These are phyloP conservation scores for Chloroceryle amazona DNA, from an alignment of 2,797 vertebrate genomes.

Conservation along the genomic window DNA sequence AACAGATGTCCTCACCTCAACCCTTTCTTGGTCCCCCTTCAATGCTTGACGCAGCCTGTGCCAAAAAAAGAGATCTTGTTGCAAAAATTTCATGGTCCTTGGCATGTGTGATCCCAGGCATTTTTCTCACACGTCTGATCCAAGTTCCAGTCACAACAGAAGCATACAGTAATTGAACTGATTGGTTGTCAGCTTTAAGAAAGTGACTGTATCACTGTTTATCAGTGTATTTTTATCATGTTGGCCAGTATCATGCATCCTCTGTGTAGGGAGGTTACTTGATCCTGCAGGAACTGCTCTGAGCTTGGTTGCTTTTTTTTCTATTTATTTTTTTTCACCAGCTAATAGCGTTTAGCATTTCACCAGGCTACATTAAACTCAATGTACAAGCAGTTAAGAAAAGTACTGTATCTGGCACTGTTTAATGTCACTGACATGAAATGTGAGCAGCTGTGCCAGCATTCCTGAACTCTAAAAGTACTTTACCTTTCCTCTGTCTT, in stretches of 20 bases:
- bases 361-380: conserved; percentile 50
- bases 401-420: conserved; percentile 68
- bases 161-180: background rate
- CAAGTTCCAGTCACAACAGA: conserved; percentile 24
- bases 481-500: conserved; percentile 40
- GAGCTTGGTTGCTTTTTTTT: background rate
- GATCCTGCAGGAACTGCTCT: conserved; percentile 13
- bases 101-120: background rate
- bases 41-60: background rate
- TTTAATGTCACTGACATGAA: conserved; percentile 51
- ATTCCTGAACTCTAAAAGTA: conserved; percentile 43
- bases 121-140: conserved; percentile 5
- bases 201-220: background rate
- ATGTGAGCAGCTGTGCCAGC: conserved; percentile 39
- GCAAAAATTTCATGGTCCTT: background rate
- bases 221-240: conserved; percentile 18
- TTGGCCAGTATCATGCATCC: background rate
- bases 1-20: background rate
- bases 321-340: background rate
- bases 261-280: background rate
- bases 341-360: conserved; percentile 57
- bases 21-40: background rate
- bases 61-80: background rate
- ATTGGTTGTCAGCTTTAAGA: conserved; percentile 27
- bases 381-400: conserved; percentile 55